Evolutionary conservation across 2,113 vertebrate genomes (phyloP).

Genomic region (Epinephelus lanceolatus): DNA sequence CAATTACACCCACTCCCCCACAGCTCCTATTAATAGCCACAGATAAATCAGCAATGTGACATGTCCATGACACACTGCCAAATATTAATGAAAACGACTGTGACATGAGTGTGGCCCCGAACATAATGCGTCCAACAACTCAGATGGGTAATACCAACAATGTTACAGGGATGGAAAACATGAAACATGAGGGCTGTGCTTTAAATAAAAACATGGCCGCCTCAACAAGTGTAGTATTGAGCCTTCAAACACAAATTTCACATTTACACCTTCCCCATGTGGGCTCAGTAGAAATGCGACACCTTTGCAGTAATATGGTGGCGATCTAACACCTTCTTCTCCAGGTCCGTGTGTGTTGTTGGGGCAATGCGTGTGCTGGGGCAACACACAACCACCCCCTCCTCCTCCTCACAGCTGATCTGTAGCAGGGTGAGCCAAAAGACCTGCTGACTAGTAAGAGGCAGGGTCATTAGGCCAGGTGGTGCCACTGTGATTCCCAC

Average conservation of each 20-base stretch:
- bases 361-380: constrained; percentile 6
- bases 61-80: constrained; percentile 53
- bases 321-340: constrained; percentile 33
- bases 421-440: constrained; percentile 73
- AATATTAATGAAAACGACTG: constrained; percentile 45
- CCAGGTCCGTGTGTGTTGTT: neutral
- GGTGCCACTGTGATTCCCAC: constrained; percentile 73
- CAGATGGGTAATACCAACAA: neutral
- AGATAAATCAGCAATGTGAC: constrained; percentile 72
- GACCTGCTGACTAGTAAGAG: constrained; percentile 82
- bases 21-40: constrained; percentile 67
- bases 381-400: constrained; percentile 15
- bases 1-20: constrained; percentile 66
- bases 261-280: constrained; percentile 39
- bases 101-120: constrained; percentile 26
- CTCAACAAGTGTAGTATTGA: neutral
- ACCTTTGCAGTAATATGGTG: constrained; percentile 20
- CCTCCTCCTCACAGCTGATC: constrained; percentile 58
- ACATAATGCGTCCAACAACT: neutral
- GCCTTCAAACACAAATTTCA: constrained; percentile 36
- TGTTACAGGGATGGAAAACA: neutral
- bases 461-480: constrained; percentile 80
- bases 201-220: neutral
- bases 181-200: neutral
- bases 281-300: constrained; percentile 11